Base-by-base conservation (phyloP, 2,113 vertebrate species). In the Chaetodon trifascialis region DNA sequence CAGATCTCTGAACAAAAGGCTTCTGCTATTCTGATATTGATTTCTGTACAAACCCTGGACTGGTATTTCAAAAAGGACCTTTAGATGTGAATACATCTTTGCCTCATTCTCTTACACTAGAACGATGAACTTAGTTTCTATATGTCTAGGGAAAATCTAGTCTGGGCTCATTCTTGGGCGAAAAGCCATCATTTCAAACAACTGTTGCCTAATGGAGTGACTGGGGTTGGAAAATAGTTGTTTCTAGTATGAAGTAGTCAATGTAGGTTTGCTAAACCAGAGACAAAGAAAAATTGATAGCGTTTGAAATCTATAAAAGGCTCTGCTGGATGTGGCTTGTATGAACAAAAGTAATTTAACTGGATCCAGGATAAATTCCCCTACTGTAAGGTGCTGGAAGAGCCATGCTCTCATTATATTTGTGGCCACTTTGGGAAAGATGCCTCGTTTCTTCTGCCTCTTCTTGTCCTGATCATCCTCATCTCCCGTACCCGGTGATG, bases 301-400 rank as follows among this genome's bases (percentile, higher is more conserved):
- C 17, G 23, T 51, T 82, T 73, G 44, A 25, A 14, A 64, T 46
- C 42, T 70, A 40, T 66, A 55, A 59, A 68, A 79, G 56, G 23
- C 44, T 38, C 25, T 79, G 34, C 67, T 65, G 17, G 9, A 75
- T 60, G 44, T 23, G 16, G 11, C 16, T 68, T 66, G 6, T 71
- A 67, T 17, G 38, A 34, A 38, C 62, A 30, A 25, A 12, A 30
- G 30, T 30, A 8, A 11, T 8, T 36, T 14, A 44, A 5, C 11
- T 66, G 64, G 30, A 16, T 55, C 6, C 1, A 0, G 12, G 4
- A 15, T 11, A 64, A 16, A 34, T 19, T 21, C 0, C 90, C 96
- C 96, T 96, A 99, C 98, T 92, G 98, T 99, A 90, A 99, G 97
- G 95, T 99, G 97, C 92, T 99, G 98, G 94, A 99, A 99, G 71